Percentiles rank a stretch among this genome's conserved stretches.
Evolutionary conservation across 2,797 vertebrate species (phyloP).

Genomic region (Sebastes taczanowskii): DNA sequence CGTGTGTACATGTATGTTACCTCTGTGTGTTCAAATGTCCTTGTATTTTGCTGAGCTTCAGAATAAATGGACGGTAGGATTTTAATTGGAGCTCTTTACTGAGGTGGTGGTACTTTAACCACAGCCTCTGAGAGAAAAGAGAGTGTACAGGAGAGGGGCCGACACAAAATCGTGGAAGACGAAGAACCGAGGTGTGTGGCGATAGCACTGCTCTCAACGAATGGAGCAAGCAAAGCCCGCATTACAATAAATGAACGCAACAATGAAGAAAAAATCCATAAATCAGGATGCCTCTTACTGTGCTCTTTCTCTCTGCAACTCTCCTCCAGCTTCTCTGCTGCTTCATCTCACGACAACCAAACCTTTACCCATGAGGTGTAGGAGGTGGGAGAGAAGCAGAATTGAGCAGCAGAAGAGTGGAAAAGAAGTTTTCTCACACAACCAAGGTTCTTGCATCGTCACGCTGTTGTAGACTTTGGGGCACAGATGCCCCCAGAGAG

Average conservation of each 20-base stretch:
- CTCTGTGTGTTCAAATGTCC: not conserved
- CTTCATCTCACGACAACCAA: constrained; percentile 16
- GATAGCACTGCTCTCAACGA: not conserved
- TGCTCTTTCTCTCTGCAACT: not conserved
- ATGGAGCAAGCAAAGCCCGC: not conserved
- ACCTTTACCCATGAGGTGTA: constrained; percentile 18
- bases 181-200: not conserved
- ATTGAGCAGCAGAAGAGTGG: not conserved
- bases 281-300: constrained; percentile 4
- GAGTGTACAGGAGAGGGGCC: not conserved
- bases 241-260: constrained; percentile 2
- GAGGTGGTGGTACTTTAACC: not conserved
- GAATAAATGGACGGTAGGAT: not conserved
- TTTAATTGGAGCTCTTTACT: constrained; percentile 1
- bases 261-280: not conserved
- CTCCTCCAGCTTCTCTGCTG: constrained; percentile 2
- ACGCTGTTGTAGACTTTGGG: constrained; percentile 12
- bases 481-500: constrained; percentile 7
- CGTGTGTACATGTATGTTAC: not conserved
- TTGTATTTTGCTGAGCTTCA: constrained; percentile 4
- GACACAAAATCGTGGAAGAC: not conserved
- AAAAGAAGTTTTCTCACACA: constrained; percentile 11
- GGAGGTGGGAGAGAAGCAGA: not conserved
- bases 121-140: not conserved
- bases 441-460: constrained; percentile 5